Percentiles rank a stretch among this genome's conserved stretches.
phyloP scores from a whole-genome alignment of 2,797 vertebrate genomes.

The Acanthurus tractus region DNA sequence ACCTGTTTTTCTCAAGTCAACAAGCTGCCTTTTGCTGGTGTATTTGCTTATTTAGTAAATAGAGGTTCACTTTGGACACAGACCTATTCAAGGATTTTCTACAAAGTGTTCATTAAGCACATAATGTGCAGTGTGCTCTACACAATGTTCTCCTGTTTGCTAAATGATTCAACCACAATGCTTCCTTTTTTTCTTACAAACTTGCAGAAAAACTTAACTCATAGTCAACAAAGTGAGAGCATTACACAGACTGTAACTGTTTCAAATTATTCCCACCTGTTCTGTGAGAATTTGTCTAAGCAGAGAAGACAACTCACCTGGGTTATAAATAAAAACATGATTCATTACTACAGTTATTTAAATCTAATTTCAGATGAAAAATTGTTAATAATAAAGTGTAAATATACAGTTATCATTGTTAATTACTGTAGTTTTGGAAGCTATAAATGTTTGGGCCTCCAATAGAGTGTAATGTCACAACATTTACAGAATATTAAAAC shows the following conservation, averaged over 20 bases:
- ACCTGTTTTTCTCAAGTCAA: too few relatives aligned
- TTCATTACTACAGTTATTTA: neutral
- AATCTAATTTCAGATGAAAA: neutral
- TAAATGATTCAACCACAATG: neutral
- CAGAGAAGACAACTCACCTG: neutral
- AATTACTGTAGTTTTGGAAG: slow-evolving; percentile 14
- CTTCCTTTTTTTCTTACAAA: neutral
- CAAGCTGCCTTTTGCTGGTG: too few relatives aligned
- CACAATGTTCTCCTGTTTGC: neutral
- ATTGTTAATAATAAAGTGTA: neutral
- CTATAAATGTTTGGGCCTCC: neutral
- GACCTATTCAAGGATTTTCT: neutral
- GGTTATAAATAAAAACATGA: neutral
- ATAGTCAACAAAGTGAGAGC: neutral
- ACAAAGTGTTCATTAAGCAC: neutral
- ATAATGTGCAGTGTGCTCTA: neutral
- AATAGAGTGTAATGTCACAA: neutral
- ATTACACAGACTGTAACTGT: neutral
- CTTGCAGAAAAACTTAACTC: neutral
- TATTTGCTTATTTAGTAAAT: too few relatives aligned
- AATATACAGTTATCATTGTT: slow-evolving; percentile 1
- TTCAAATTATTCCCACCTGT: neutral
- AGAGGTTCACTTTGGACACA: neutral
- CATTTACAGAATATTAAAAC: slow-evolving; percentile 26
- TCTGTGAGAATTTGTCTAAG: neutral